Evolutionary conservation across 2,113 vertebrate species (phyloP), one percentile per base, ranked within the genome.

Genomic region (Perccottus glenii): DNA sequence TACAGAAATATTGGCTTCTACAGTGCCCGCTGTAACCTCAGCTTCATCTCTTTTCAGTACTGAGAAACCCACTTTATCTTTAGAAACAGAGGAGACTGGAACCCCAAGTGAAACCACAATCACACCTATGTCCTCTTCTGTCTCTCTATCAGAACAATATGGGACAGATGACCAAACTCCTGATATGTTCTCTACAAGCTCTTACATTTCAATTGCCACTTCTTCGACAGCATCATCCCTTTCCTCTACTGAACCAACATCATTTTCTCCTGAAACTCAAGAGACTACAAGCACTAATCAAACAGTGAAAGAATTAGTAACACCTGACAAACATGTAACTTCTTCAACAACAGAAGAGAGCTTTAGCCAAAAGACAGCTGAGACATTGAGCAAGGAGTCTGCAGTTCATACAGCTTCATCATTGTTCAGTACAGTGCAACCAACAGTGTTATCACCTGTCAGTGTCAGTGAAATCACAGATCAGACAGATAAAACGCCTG

Each of bases 381-480:
- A 58, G 8, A 14, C 6, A 5, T 44, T 12, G 0, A 44, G 3
- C 5, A 51, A 35, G 40, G 11, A 35, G 2, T 53, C 48, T 15
- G 2, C 11, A 40, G 1, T 10, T 50, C 4, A 38, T 4, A 53
- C 60, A 43, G 55, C 32, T 3, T 69, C 73, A 3, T 69, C 77
- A 9, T 11, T 71, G n/a, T 60, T n/a, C 12, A 55, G 60, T 16
- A 62, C 78, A 44, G 59, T 73, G 32, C 75, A 48, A 1, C 0
- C 52, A 7, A 14, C 33, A n/a, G 11, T 4, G 4, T n/a, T 9
- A 1, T 3, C 11, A 46, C 11, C 12, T 40, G 38, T 40, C 11
- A 11, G 12, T 46, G 9, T 11, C 44, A 69, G 46, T 47, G 32
- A 6, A 14, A 3, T 14, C 4, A 64, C 40, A 16, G 11, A 6